Evolutionary conservation across 2,888 invertebrate genomes (phyloP), one percentile per base, ranked within the genome.

Genomic region (Zaprionus obscuricornis): DNA sequence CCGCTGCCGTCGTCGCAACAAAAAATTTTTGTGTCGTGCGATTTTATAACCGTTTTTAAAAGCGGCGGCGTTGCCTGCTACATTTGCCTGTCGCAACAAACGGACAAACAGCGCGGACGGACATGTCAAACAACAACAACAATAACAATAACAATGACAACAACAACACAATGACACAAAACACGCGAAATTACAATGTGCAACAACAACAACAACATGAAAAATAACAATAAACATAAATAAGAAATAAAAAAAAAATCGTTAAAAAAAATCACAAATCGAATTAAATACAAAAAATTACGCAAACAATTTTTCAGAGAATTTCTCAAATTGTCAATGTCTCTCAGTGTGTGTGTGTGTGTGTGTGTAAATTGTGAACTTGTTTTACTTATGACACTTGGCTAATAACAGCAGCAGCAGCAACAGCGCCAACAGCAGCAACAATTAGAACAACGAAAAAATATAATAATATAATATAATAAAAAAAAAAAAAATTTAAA

Each of bases 11-110:
- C 24, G 58, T 65, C 56, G 59, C 71, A 56, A 63, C 54, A 52
- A 71, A 57, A n/a, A n/a, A n/a, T n/a, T 63, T 72, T 72, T 57
- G 72, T 77, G 74, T 72, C 74, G 77, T 77, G 72, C 72, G 64
- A 77, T 72, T 81, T 77, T 77, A 77, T 81, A 81, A 76, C 70
- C 71, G 76, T 79, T 76, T 74, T 76, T 36, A 73, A 69, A 77
- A 74, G 77, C 78, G 82, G 69, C 76, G 70, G 73, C 73, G 59
- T 58, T 66, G 75, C n/a, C n/a, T n/a, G n/a, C 72, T 68, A 68
- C 58, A 43, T 45, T 58, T 46, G 66, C 63, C 49, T 69, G 65
- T 68, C 59, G 73, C 66, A 66, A 34, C 42, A 29, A 66, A 55
- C 17, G 47, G 24, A 50, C 62, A n/a, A n/a, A 22, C 4, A 22